Conservation (phyloP, 2,797 vertebrate genomes). For the Simalia tracyae region DNA sequence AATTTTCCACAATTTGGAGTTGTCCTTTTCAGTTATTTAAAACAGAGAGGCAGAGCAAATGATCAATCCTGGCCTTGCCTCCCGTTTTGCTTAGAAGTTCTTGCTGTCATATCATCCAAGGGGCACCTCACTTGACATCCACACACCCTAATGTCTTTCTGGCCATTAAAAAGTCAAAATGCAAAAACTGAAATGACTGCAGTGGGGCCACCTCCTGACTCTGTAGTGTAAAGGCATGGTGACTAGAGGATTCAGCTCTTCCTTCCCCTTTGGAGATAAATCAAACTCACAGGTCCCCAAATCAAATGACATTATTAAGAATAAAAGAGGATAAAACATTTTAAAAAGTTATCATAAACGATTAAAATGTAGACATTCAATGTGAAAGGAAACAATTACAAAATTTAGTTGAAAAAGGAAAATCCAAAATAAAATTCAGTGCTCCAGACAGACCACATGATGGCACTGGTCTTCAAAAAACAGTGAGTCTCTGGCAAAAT, state of each 20-base stretch:
- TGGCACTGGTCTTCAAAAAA: not conserved
- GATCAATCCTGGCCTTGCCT: not conserved
- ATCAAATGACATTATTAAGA: not conserved
- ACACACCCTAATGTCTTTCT: not conserved
- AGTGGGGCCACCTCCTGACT: not conserved
- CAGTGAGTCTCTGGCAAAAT: not conserved
- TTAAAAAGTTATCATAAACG: not conserved
- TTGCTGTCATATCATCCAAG: not conserved
- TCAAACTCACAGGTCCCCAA: not conserved
- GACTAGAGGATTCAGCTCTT: not conserved
- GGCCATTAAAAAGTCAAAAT: not conserved
- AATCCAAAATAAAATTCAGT: not conserved
- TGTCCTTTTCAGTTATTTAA: not conserved
- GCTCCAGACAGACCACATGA: not conserved
- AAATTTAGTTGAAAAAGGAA: not conserved
- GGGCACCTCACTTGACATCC: not conserved
- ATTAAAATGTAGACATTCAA: not conserved
- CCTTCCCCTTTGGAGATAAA: not conserved
- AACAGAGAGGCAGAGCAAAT: not conserved
- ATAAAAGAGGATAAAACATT: not conserved
- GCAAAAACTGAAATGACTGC: not conserved
- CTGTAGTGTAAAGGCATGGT: not conserved
- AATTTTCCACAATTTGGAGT: not conserved
- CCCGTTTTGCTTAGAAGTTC: not conserved
- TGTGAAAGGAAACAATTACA: not conserved